These are phyloP conservation scores for Danaus melanippus DNA, from an alignment of 1,140 invertebrate species.

Conservation along the genomic window DNA sequence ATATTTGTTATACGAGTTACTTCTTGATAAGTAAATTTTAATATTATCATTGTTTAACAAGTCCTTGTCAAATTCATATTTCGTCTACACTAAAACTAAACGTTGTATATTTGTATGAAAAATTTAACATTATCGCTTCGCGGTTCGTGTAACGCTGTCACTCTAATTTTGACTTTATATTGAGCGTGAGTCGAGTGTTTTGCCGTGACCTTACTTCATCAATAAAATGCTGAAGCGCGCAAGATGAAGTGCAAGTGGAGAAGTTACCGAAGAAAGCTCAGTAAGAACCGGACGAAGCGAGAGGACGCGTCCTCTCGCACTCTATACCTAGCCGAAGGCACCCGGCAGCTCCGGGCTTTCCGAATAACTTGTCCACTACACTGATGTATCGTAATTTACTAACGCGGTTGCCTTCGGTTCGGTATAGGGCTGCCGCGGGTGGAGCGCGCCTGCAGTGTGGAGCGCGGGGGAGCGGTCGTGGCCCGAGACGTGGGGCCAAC, in stretches of 20 bases:
- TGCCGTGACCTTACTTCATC: slow-evolving; percentile 2
- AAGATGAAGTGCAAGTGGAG: slow-evolving; percentile 39
- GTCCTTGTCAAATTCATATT: too few species aligned
- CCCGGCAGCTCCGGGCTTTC: slow-evolving; percentile 44
- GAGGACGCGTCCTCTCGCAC: slow-evolving; percentile 24
- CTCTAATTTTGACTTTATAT: too few species aligned
- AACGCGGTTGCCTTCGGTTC: slow-evolving; percentile 82
- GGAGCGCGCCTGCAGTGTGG: slow-evolving; percentile 77
- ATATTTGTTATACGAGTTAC: too few species aligned
- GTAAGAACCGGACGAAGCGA: slow-evolving; percentile 25
- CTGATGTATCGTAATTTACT: slow-evolving; percentile 46
- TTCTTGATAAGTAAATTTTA: too few species aligned
- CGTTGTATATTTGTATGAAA: too few species aligned
- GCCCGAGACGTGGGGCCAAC: slow-evolving; percentile 23
- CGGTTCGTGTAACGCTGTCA: too few species aligned
- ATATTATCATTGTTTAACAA: too few species aligned
- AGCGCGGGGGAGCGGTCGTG: slow-evolving; percentile 49
- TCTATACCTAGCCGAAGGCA: slow-evolving; percentile 70
- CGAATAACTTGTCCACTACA: slow-evolving; percentile 25
- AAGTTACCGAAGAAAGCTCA: slow-evolving; percentile 44
- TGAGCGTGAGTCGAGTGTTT: background rate
- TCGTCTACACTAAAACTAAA: too few species aligned
- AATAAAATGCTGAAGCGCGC: slow-evolving; percentile 30
- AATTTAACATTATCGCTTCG: too few species aligned
- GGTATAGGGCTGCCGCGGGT: slow-evolving; percentile 79